Evolutionary conservation across 2,888 invertebrate genomes (phyloP).

Genomic region (Leptinotarsa haldemani): DNA sequence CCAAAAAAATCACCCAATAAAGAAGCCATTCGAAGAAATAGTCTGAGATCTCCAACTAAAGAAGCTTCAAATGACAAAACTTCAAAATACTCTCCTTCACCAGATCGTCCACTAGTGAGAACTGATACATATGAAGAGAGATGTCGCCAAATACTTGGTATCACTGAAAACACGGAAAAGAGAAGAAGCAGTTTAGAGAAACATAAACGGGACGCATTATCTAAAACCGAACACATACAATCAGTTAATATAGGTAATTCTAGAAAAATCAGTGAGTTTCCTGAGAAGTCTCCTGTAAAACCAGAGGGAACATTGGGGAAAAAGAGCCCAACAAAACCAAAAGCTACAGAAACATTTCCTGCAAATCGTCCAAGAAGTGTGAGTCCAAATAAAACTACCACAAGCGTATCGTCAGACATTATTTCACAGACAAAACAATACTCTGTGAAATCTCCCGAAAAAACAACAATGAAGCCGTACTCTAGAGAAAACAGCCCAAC

Average conservation of each 20-base stretch:
- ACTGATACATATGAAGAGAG: conserved; percentile 81
- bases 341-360: not conserved
- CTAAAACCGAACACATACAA: conserved; percentile 30
- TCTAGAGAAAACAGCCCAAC: not conserved
- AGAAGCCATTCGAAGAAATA: conserved; percentile 65
- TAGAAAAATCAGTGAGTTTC: conserved; percentile 22
- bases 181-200: conserved; percentile 50
- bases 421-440: not conserved
- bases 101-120: conserved; percentile 68
- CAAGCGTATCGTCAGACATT: not conserved
- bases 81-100: conserved; percentile 63
- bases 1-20: conserved; percentile 48
- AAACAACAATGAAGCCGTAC: not conserved
- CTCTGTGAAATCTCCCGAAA: not conserved
- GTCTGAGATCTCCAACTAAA: conserved; percentile 58
- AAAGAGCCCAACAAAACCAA: conserved; percentile 24
- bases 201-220: conserved; percentile 40
- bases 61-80: conserved; percentile 56
- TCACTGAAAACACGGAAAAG: conserved; percentile 65
- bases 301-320: conserved; percentile 41
- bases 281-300: conserved; percentile 29
- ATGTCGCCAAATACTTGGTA: conserved; percentile 77
- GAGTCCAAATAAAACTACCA: not conserved
- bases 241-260: conserved; percentile 35
- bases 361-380: not conserved